Evolutionary conservation across 1,140 invertebrate species (phyloP), one percentile per base, ranked within the genome.

Genomic region (Bilobella aurantiaca): DNA sequence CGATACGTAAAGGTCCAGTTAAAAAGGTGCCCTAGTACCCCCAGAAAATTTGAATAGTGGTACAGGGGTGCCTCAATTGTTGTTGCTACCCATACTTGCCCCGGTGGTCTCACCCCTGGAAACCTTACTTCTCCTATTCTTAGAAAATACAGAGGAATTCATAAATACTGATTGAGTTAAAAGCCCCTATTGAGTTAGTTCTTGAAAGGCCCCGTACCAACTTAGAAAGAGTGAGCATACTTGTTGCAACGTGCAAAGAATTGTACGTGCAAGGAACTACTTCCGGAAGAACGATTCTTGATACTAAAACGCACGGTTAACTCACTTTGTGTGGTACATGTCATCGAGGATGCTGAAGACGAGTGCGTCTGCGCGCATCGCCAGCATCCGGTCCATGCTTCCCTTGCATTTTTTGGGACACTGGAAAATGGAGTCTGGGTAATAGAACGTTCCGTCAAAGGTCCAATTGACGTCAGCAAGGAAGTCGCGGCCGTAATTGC

Each of bases 1-100:
- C 95, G 82, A 76, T 90, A 98, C 0, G 91, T 93, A 0, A 90
- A 90, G 21, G 93, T 97, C 93, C 93, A 97, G 79, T 98, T 97
- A 75, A 93, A 87, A 1, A 90, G 83, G 8, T 47, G 49, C 30
- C 86, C 81, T 67, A 87, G 84, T 73, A 86, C 86, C 23, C 56
- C 58, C 42, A 95, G 83, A 56, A 85, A 86, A 71, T 89, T 87
- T 1, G 91, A 94, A 77, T 94, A 58, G 63, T 69, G 37, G 0
- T 57, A 8, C 1, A 28, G 34, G 12, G 74, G 72, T 1, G 74
- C 64, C 66, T 75, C 74, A 29, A 59, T 63, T 16, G 64, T 68
- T 21, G 73, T 69, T 14, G 74, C 64, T 3, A 73, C 62, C 32
- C 65, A 68, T 1, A 67, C 25, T 21, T 75, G 73, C 31, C 75